These are phyloP conservation scores for Gymnarchus niloticus DNA, from an alignment of 2,113 vertebrate species.

Conservation along the genomic window DNA sequence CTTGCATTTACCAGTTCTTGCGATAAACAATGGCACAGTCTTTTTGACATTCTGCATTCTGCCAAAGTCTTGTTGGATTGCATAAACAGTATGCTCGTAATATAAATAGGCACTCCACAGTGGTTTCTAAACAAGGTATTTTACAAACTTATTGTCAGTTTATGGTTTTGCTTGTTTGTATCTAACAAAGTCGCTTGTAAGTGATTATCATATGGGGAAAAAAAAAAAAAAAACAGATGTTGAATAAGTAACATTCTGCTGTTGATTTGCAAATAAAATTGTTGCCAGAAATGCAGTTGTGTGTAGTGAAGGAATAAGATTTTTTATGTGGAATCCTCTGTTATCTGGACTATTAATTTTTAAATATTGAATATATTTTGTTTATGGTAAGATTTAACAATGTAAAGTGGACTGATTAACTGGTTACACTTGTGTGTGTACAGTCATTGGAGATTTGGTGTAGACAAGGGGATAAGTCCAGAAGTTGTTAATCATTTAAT, in stretches of 20 bases:
- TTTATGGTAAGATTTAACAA: not conserved
- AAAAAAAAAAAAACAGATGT: too few species aligned
- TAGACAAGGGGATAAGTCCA: not conserved
- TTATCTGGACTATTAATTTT: not conserved
- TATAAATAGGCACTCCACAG: not conserved
- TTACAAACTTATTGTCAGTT: not conserved
- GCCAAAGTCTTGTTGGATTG: not conserved
- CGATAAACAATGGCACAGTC: not conserved
- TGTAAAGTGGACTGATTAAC: not conserved
- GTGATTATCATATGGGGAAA: not conserved
- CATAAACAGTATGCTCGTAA: conserved; percentile 1
- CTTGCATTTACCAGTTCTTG: not conserved
- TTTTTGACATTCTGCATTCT: not conserved
- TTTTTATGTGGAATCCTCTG: not conserved
- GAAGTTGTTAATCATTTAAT: not conserved
- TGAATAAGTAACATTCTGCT: not conserved
- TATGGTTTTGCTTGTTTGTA: not conserved
- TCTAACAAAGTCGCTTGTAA: not conserved
- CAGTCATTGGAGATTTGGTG: not conserved
- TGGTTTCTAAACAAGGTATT: conserved; percentile 2
- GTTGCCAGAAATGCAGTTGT: not conserved
- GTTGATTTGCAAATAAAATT: not conserved
- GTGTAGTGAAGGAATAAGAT: not conserved
- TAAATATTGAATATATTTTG: not conserved
- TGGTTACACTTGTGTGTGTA: not conserved